phyloP scores from a whole-genome alignment of 2,113 vertebrate species.

The Eulemur rufifrons region DNA sequence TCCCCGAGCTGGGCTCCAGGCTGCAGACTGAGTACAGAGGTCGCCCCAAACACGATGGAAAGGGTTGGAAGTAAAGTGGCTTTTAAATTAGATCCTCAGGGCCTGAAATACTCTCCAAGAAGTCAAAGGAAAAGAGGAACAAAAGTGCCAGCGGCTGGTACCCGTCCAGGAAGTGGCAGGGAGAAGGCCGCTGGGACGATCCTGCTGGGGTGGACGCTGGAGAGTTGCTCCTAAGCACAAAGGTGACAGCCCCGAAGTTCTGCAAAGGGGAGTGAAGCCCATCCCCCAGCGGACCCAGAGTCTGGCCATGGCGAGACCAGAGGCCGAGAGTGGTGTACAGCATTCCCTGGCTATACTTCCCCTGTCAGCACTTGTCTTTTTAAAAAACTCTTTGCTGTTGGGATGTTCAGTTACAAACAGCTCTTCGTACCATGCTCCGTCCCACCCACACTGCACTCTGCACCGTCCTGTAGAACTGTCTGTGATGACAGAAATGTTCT shows the following conservation, averaged over 20 bases:
- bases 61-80: slow-evolving; percentile 68
- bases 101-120: slow-evolving; percentile 70
- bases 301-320: not conserved
- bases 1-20: slow-evolving; percentile 47
- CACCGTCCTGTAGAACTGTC: not conserved
- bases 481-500: not conserved
- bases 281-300: not conserved
- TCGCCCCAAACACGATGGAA: slow-evolving; percentile 74
- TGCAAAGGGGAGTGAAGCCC: not conserved
- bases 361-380: not conserved
- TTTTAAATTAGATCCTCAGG: slow-evolving; percentile 75
- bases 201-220: not conserved
- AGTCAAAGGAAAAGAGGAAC: slow-evolving; percentile 62
- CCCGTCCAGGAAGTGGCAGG: slow-evolving; percentile 12
- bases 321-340: not conserved
- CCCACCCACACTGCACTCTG: not conserved
- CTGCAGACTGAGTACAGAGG: slow-evolving; percentile 45
- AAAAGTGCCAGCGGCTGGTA: slow-evolving; percentile 16
- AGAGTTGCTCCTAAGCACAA: accelerated
- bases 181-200: too few species aligned
- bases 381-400: not conserved
- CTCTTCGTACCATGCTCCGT: not conserved
- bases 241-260: not conserved
- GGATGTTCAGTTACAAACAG: not conserved
- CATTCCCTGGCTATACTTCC: not conserved